phyloP scores from a whole-genome alignment of 2,888 invertebrate species.

The Xylophagus ater region DNA sequence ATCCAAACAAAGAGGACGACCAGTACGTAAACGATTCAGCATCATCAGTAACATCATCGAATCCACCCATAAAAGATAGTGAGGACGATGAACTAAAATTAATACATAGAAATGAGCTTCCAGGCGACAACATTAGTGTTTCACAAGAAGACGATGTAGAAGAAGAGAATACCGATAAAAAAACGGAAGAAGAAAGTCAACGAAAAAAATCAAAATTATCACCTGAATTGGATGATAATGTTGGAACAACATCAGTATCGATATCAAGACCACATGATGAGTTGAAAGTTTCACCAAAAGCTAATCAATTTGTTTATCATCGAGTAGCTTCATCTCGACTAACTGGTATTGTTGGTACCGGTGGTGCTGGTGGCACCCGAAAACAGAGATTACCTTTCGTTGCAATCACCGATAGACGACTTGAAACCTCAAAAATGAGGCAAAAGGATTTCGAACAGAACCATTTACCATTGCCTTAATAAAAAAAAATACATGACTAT shows the following conservation, averaged over 20 bases:
- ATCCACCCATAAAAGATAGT: not conserved
- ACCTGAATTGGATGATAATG: not conserved
- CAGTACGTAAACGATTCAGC: constrained; percentile 13
- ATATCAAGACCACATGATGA: constrained; percentile 4
- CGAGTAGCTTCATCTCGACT: constrained; percentile 31
- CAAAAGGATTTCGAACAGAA: constrained; percentile 37
- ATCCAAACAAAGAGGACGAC: constrained; percentile 15
- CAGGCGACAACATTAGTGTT: constrained; percentile 27
- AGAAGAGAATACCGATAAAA: constrained; percentile 4
- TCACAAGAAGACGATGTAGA: constrained; percentile 21
- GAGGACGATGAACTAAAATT: constrained; percentile 18
- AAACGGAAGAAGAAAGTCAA: not conserved
- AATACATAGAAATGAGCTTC: constrained; percentile 26
- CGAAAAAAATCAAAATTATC: not conserved
- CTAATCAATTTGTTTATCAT: constrained; percentile 35
- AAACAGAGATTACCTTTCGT: constrained; percentile 38
- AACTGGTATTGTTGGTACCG: constrained; percentile 26
- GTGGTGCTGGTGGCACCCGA: constrained; percentile 18
- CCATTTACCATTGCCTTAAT: constrained; percentile 38
- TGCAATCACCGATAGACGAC: constrained; percentile 37
- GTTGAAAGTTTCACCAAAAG: constrained; percentile 18
- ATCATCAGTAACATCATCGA: constrained; percentile 1
- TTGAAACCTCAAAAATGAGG: constrained; percentile 30
- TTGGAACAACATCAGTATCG: not conserved
- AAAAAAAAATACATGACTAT: not conserved